A percentile compares a stretch with the other conserved stretches of the same genome.
phyloP scores from a whole-genome alignment of 2,797 vertebrate genomes.

The Pogonophryne albipinna region DNA sequence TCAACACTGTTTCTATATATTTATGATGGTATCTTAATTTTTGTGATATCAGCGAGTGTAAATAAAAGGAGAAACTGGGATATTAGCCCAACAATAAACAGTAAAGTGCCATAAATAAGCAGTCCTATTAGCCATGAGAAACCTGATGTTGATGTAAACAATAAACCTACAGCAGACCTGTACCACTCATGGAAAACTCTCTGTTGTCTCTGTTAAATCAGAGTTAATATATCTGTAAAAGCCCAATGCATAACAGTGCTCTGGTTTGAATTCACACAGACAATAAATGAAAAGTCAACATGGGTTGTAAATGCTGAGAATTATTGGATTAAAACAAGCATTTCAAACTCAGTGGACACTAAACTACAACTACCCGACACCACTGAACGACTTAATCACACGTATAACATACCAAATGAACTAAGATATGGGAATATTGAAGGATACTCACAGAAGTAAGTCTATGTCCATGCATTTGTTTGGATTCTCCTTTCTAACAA shows the following conservation, averaged over 20 bases:
- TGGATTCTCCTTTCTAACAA: slow-evolving; percentile 61
- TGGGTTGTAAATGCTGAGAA: slow-evolving; percentile 4
- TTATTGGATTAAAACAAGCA: slow-evolving; percentile 1
- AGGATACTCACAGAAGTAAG: slow-evolving; percentile 82
- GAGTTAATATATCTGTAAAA: neutral
- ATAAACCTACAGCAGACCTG: neutral
- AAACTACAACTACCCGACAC: neutral
- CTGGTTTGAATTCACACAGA: neutral
- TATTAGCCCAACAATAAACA: neutral
- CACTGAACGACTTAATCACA: neutral
- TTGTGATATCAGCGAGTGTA: neutral
- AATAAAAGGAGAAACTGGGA: neutral
- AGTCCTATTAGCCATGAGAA: neutral
- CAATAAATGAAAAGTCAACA: neutral
- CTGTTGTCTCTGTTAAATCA: neutral
- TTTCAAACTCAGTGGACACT: neutral
- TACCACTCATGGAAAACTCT: neutral
- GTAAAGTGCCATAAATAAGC: neutral
- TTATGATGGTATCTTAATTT: neutral
- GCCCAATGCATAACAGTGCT: neutral
- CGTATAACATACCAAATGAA: neutral
- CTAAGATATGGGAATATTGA: neutral
- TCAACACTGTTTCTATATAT: neutral
- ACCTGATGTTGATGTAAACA: neutral
- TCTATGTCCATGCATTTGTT: slow-evolving; percentile 83